Evolutionary conservation across 2,797 vertebrate species (phyloP).

Genomic region (Pitangus sulphuratus): DNA sequence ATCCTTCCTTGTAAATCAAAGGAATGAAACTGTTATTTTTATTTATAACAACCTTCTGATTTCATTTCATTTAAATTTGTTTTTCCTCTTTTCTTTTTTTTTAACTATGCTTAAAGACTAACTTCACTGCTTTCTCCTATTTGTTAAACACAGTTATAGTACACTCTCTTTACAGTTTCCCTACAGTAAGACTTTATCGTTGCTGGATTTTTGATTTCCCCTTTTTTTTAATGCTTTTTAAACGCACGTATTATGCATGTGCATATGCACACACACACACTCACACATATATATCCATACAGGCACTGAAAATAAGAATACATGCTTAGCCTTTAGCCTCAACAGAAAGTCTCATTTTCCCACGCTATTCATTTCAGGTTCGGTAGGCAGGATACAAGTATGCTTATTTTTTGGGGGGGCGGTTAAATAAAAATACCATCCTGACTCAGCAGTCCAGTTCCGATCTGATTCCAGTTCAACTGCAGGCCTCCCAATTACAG

Average conservation of each 20-base stretch:
- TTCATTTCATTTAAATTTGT: background rate
- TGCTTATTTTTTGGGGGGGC: background rate
- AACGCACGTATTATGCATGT: rapidly evolving
- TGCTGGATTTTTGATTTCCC: background rate
- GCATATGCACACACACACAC: rapidly evolving
- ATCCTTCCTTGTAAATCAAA: background rate
- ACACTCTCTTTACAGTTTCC: background rate
- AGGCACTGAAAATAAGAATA: background rate
- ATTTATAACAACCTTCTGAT: background rate
- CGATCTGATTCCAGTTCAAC: background rate
- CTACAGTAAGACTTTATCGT: background rate
- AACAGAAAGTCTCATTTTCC: background rate
- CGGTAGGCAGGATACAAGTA: background rate
- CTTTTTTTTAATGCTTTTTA: background rate
- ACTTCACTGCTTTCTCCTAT: background rate
- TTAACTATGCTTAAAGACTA: background rate
- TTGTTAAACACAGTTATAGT: background rate
- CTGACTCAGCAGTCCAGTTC: background rate
- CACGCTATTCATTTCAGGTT: background rate
- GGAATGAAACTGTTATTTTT: background rate
- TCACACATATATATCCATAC: rapidly evolving
- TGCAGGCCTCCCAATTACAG: background rate
- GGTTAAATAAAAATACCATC: background rate
- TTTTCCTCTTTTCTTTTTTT: background rate
- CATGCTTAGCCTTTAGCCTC: background rate